These are phyloP conservation scores for Oscheius sp. DNA, from an alignment of 1,140 invertebrate genomes.

Conservation along the genomic window DNA sequence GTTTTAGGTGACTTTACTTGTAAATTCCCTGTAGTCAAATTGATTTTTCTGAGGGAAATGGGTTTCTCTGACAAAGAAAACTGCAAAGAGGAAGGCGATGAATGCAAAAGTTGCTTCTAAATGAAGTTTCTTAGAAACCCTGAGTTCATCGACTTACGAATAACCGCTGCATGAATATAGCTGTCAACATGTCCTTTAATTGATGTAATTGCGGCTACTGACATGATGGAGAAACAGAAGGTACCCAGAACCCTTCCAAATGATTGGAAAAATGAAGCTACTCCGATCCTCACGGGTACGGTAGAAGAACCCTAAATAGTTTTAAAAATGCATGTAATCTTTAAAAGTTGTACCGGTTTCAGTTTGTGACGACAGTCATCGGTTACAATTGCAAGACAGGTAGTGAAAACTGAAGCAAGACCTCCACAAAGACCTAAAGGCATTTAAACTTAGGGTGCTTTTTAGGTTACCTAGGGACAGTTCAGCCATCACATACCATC, in stretches of 20 bases:
- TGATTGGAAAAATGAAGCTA: constrained; percentile 22
- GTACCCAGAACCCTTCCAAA: constrained; percentile 27
- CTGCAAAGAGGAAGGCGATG: constrained; percentile 29
- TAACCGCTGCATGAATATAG: constrained; percentile 21
- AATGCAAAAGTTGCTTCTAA: constrained; percentile 17
- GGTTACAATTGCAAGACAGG: constrained; percentile 23
- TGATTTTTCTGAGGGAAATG: constrained; percentile 22
- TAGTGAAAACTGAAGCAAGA: neutral
- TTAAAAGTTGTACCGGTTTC: constrained; percentile 31
- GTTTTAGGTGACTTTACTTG: neutral
- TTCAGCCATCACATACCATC: constrained; percentile 19
- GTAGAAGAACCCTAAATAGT: constrained; percentile 26
- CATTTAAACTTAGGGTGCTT: neutral
- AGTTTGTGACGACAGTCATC: constrained; percentile 30
- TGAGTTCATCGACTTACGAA: neutral
- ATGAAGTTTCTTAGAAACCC: neutral
- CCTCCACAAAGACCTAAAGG: constrained; percentile 14
- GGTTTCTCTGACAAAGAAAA: constrained; percentile 38
- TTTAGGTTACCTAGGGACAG: neutral
- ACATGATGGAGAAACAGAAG: constrained; percentile 14
- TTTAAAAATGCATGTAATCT: neutral
- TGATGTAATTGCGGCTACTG: constrained; percentile 26
- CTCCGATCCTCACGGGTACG: constrained; percentile 26
- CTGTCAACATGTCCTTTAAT: constrained; percentile 19
- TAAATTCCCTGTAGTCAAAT: constrained; percentile 21